Conservation (phyloP, 2,797 vertebrate species). For the Amphiprion clarkii region DNA sequence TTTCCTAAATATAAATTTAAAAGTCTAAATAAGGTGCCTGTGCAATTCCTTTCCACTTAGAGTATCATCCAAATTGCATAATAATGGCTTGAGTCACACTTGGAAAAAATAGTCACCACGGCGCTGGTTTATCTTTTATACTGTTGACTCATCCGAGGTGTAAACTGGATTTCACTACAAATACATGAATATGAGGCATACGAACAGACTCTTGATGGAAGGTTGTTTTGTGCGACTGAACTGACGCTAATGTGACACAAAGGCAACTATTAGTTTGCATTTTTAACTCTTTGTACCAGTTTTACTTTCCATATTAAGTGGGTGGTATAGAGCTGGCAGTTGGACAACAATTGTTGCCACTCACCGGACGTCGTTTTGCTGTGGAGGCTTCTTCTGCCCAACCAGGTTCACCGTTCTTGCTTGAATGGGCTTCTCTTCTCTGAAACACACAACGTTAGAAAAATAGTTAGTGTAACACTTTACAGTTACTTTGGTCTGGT, state of each 20-base stretch:
- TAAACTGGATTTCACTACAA: conserved; percentile 57
- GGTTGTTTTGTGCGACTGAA: conserved; percentile 5
- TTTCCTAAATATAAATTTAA: conserved; percentile 25
- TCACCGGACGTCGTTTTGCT: conserved; percentile 89
- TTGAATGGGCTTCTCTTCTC: conserved; percentile 88
- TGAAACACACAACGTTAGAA: conserved; percentile 73
- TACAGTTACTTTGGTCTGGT: neutral
- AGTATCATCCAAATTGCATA: conserved; percentile 29
- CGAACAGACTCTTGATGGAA: conserved; percentile 14
- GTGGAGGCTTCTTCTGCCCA: conserved; percentile 86
- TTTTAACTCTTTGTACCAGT: neutral
- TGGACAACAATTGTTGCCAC: conserved; percentile 16
- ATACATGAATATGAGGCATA: conserved; percentile 33
- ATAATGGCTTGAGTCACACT: conserved; percentile 45
- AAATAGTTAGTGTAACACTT: conserved; percentile 16
- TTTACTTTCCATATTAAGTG: neutral
- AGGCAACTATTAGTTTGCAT: neutral
- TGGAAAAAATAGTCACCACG: conserved; percentile 24
- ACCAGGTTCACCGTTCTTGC: conserved; percentile 88
- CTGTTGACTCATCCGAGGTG: conserved; percentile 59
- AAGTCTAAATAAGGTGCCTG: conserved; percentile 25
- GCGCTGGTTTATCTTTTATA: conserved; percentile 25
- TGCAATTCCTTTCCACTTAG: conserved; percentile 12
- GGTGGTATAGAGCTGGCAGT: neutral
- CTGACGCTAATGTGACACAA: conserved; percentile 32